Evolutionary conservation across 2,797 vertebrate species (phyloP), one percentile per base, ranked within the genome.

Genomic region (Nyctalus aviator): DNA sequence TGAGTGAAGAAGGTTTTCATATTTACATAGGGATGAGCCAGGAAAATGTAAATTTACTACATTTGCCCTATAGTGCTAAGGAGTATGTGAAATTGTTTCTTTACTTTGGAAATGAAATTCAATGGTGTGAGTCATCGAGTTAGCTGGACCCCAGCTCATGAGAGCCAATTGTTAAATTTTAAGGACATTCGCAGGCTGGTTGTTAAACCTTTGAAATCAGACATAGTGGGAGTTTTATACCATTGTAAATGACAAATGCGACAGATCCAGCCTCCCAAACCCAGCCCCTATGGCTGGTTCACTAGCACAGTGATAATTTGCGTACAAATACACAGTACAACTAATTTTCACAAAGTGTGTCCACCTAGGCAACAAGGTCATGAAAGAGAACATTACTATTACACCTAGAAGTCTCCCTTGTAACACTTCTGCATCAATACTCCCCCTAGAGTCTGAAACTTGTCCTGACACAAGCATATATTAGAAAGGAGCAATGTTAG

Each of bases 41-140:
- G 68, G n/a, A 59, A 30, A 32, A 57, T 55, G 15, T 27, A 32
- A 68, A 93, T 71, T 82, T 69, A 66, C 17, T 44, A 50, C 7
- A 17, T 88, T 21, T 83, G 35, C 25, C 57, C 46, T 25, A 23
- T 6, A 15, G 35, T 73, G 27, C 91, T n/a, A 64, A 76, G 23
- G 23, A 91, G 7, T 44, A 48, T 12, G 30, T 37, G 23, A 85
- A 76, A 71, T 6, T 44, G 21, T 84, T 87, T 57, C 21, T 62
- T 92, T 41, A 59, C n/a, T 55, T 4, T 50, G 53, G 32, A 72
- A 91, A 83, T 14, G 5, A 25, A 93, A 92, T 91, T 55, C 84
- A 86, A 2, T 55, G 57, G 50, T 35, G 5, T 88, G 17, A 35
- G 78, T 11, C 62, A 72, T 79, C 10, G 55, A 81, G 48, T 8